Percentiles rank a stretch among this genome's conserved stretches.
phyloP scores from a whole-genome alignment of 2,797 vertebrate genomes.

The Oreochromis mossambicus region DNA sequence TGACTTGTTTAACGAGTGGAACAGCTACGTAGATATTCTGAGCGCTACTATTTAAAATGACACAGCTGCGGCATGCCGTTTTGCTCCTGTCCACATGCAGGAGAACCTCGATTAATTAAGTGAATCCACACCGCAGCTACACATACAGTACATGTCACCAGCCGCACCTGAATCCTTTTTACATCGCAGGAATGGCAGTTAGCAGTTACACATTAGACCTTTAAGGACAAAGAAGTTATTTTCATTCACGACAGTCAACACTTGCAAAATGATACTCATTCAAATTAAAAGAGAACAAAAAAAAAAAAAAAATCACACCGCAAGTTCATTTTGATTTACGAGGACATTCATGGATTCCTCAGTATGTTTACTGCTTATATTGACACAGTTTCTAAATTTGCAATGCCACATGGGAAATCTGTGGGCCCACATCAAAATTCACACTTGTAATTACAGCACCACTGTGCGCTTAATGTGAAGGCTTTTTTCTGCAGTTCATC shows the following conservation, averaged over 20 bases:
- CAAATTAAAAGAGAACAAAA: background rate
- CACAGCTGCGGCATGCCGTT: background rate
- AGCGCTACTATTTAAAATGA: background rate
- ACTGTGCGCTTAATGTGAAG: background rate
- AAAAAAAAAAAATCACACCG: background rate
- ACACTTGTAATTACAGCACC: conserved; percentile 3
- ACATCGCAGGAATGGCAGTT: background rate
- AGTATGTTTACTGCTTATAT: background rate
- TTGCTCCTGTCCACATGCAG: background rate
- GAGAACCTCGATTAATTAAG: background rate
- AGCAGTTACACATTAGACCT: background rate
- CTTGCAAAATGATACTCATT: background rate
- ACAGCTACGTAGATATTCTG: background rate
- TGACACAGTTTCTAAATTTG: conserved; percentile 37
- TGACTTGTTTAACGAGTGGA: background rate
- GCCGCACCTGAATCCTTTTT: background rate
- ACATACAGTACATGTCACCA: background rate
- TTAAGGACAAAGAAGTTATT: background rate
- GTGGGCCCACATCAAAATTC: background rate
- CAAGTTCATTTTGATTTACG: background rate
- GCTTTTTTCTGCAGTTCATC: background rate
- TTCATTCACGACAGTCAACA: background rate
- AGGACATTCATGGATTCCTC: background rate
- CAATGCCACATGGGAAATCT: conserved; percentile 4
- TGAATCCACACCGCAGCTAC: background rate